Percentiles rank a stretch among this genome's conserved stretches.
Evolutionary conservation across 2,113 vertebrate species (phyloP).

Genomic region (Cynopterus brachyotis): DNA sequence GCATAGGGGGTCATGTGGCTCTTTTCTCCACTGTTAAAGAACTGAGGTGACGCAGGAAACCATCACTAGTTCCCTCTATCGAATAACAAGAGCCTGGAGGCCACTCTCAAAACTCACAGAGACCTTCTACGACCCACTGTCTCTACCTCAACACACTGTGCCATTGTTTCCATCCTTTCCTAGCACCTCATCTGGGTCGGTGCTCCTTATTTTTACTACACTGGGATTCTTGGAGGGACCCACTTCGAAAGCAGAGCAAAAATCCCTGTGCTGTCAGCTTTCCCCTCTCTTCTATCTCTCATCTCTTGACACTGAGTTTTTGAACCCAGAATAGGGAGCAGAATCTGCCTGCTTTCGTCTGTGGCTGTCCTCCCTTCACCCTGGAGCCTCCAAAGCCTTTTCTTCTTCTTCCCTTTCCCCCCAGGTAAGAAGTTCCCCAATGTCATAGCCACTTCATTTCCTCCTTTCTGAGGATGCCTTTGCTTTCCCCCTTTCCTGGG

Average conservation of each 20-base stretch:
- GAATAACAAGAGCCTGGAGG: background rate
- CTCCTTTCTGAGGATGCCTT: background rate
- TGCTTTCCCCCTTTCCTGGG: background rate
- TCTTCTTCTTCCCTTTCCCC: background rate
- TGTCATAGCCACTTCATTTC: background rate
- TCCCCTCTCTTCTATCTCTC: background rate
- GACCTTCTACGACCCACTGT: no score
- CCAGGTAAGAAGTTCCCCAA: background rate
- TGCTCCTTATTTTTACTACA: no score
- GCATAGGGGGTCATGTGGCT: background rate
- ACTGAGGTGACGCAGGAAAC: background rate
- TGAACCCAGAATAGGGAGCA: background rate
- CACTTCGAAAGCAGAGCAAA: background rate
- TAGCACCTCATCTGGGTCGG: accelerated
- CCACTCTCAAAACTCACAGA: background rate
- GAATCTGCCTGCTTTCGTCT: background rate
- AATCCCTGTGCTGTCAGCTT: background rate
- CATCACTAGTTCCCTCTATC: background rate
- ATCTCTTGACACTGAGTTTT: background rate
- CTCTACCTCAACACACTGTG: background rate
- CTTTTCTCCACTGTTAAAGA: background rate
- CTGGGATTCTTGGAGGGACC: background rate
- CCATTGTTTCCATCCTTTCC: background rate
- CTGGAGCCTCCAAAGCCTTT: background rate
- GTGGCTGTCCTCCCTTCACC: background rate